Conservation (phyloP, 2,113 vertebrate genomes). For the Pluvianellus socialis region DNA sequence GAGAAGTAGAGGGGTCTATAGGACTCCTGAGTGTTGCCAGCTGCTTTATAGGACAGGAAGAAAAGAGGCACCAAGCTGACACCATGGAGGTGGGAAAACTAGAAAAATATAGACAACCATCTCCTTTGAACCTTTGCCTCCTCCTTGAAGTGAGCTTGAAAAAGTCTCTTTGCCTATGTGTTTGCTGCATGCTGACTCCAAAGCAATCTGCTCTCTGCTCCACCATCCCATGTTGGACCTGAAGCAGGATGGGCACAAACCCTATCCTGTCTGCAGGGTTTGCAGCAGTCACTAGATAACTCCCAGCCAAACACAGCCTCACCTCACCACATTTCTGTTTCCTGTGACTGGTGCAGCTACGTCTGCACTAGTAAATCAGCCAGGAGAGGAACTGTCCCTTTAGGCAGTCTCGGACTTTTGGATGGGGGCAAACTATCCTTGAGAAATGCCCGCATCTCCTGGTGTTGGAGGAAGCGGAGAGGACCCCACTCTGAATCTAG, state of each 20-base stretch:
- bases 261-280: not conserved
- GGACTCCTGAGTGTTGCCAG: not conserved
- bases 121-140: not conserved
- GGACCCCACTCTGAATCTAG: not conserved
- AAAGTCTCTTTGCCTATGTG: fast-evolving
- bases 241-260: not conserved
- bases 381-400: not conserved
- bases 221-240: fast-evolving
- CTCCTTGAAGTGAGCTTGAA: not conserved
- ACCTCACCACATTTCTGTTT: fast-evolving
- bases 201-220: not conserved
- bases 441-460: not conserved
- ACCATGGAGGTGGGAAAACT: not conserved
- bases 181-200: not conserved
- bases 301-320: not conserved
- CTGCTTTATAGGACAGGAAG: not conserved
- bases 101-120: not conserved
- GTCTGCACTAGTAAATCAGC: not conserved
- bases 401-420: not conserved
- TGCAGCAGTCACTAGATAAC: not conserved
- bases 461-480: not conserved
- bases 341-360: fast-evolving
- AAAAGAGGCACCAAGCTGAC: not conserved
- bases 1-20: not conserved
- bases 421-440: not conserved